Base-by-base conservation (phyloP, 2,888 invertebrate genomes). In the Meandrusa payeni region DNA sequence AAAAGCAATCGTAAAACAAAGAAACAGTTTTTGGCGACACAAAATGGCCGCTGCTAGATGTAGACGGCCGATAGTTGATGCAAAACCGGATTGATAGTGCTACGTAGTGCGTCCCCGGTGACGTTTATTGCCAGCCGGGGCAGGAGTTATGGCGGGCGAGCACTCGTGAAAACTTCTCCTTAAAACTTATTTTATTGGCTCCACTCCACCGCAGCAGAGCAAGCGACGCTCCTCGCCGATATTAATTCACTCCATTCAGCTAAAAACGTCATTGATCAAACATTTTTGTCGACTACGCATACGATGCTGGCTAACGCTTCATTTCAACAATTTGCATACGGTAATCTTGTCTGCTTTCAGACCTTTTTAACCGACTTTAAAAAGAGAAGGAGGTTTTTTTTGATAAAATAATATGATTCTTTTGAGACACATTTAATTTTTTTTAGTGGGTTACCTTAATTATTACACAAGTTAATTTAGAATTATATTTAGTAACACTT, bases 211-310 rank as follows among this genome's bases (percentile, higher is more conserved):
- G 60, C 56, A 46, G 61, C 62, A 55, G 67, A 72, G 70, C 67
- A 72, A 67, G 61, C 64, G 54, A 50, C 53, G 61, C 58, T 59
- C 48, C 58, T 60, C 53, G 54, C 52, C 58, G 54, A 64, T 65
- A 70, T 76, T 73, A 74, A 79, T 76, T 80, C 71, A 73, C 76
- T 70, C 74, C 64, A 66, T 74, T 77, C 73, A 76, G 77, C 77
- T 73, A 69, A 82, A 80, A 78, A 78, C 76, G 73, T 74, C 71
- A 78, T 82, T 80, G n/a, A n/a, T n/a, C n/a, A n/a, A n/a, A n/a
- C n/a, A 45, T 39, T 73, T 76, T 78, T 65, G 55, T 54, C 63
- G 49, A 67, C 74, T 77, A 73, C 69, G 69, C 73, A 64, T 64
- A 69, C 17, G 36, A 64, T 66, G 54, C 60, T 61, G 69, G 64